Percentiles rank a stretch among this genome's conserved stretches.
phyloP scores from a whole-genome alignment of 2,113 vertebrate genomes.

The Zingel zingel region DNA sequence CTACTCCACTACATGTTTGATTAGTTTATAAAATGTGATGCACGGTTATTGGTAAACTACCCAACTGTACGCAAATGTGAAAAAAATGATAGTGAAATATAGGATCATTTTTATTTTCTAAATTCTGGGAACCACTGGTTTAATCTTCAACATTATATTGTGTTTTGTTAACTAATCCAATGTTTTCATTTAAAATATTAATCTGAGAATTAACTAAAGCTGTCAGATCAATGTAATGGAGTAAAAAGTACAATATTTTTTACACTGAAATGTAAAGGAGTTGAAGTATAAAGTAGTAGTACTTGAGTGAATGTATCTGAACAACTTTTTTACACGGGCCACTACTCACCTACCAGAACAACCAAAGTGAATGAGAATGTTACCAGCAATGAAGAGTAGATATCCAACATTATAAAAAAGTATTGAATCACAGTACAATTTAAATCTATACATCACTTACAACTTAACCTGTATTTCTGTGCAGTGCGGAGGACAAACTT shows the following conservation, averaged over 20 bases:
- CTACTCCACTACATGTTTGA: no score
- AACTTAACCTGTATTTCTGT: slow-evolving; percentile 1
- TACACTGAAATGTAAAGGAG: neutral
- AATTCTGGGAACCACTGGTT: neutral
- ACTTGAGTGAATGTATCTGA: neutral
- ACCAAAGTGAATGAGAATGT: slow-evolving; percentile 61
- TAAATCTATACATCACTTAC: neutral
- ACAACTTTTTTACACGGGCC: slow-evolving; percentile 46
- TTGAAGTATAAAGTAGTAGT: neutral
- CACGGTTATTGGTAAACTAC: no score
- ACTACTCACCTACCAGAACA: slow-evolving; percentile 59
- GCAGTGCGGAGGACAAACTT: slow-evolving; percentile 57
- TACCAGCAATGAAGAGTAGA: slow-evolving; percentile 49
- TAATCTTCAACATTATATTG: neutral
- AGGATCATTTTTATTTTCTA: neutral
- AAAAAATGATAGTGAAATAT: neutral
- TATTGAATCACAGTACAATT: neutral
- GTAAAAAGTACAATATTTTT: neutral
- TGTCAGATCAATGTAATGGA: neutral
- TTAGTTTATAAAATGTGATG: no score
- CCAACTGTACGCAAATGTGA: no score
- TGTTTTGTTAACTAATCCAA: neutral
- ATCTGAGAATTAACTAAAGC: neutral
- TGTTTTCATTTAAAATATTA: neutral
- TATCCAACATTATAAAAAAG: neutral